phyloP scores from a whole-genome alignment of 2,113 vertebrate genomes.

The Paramormyrops kingsleyae region DNA sequence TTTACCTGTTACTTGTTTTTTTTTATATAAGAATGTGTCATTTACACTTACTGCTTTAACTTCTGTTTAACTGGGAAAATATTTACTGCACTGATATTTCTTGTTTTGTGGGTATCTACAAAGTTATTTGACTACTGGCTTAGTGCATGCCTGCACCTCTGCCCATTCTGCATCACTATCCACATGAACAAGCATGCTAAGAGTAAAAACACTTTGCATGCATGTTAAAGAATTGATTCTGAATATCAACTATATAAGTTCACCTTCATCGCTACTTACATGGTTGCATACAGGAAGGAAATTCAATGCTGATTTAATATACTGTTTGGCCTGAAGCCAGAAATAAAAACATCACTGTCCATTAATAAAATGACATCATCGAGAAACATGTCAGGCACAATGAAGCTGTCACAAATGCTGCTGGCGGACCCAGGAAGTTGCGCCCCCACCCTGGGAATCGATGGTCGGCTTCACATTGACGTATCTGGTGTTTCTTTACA shows the following conservation, averaged over 20 bases:
- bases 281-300: neutral
- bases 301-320: neutral
- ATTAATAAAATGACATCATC: neutral
- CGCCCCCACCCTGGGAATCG: neutral
- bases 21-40: constrained; percentile 7
- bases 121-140: neutral
- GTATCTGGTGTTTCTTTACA: neutral
- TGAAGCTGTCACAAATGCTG: neutral
- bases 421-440: neutral
- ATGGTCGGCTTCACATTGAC: neutral
- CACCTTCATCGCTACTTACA: neutral
- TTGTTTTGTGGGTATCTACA: neutral
- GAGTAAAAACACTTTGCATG: neutral
- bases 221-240: neutral
- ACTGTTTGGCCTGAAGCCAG: neutral
- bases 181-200: neutral
- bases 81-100: neutral
- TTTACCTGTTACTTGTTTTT: neutral
- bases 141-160: neutral
- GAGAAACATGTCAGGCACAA: neutral
- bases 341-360: neutral
- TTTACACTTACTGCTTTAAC: neutral
- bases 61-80: neutral
- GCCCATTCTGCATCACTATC: neutral
- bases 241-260: neutral